Evolutionary conservation across 37 sponge, comb jelly and placozoan genomes (phyloP).

Genomic region (Theonella swinhoei): DNA sequence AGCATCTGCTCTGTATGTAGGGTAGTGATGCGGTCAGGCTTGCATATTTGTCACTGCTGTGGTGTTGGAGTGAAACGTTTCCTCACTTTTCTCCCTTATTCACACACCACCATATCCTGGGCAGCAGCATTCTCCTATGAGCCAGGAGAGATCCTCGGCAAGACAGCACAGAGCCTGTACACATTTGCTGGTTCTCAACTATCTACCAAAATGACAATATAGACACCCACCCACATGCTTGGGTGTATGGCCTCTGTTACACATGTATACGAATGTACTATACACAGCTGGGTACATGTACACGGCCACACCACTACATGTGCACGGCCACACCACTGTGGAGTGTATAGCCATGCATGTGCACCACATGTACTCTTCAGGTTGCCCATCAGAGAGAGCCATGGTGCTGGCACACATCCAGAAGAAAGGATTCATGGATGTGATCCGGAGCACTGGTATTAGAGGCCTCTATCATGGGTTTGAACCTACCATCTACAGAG

Average conservation of each 20-base stretch:
- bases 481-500: conserved; percentile 64
- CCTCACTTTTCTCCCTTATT: background rate
- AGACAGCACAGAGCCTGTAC: too few relatives aligned
- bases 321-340: too few relatives aligned
- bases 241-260: too few relatives aligned
- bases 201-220: too few relatives aligned
- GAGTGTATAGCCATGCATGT: too few relatives aligned
- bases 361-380: too few relatives aligned
- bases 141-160: background rate
- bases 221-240: too few relatives aligned
- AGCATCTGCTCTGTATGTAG: background rate
- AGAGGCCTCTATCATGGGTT: conserved; percentile 76
- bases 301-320: too few relatives aligned
- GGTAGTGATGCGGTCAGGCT: background rate
- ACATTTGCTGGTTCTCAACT: too few relatives aligned
- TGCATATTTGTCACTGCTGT: background rate
- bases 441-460: conserved; percentile 60
- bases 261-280: too few relatives aligned
- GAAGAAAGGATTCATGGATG: conserved; percentile 74
- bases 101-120: background rate
- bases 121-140: background rate
- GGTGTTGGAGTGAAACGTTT: background rate
- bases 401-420: conserved; percentile 87
- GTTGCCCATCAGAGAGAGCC: conserved; percentile 88
- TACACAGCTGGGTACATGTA: too few relatives aligned